Percentiles rank a stretch among this genome's conserved stretches.
Conservation (phyloP, 2,797 vertebrate genomes). For the Enteromius unitaeniatus region DNA sequence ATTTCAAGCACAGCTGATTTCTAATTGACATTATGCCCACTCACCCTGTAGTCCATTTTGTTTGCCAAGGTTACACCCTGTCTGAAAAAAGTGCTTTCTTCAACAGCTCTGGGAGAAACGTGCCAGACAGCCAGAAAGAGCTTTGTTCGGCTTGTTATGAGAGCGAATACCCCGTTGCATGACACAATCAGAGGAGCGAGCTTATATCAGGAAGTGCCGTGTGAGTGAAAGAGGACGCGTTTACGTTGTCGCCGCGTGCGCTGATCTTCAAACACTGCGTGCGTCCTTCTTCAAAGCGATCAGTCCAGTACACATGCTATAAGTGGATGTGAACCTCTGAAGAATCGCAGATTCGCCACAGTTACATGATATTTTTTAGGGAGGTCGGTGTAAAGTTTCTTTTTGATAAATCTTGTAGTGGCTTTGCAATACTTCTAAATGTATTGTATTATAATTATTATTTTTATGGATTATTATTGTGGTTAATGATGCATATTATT, state of each 20-base stretch:
- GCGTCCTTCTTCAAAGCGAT: too few species aligned
- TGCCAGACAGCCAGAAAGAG: constrained; percentile 19
- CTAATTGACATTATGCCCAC: constrained; percentile 58
- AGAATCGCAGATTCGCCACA: constrained; percentile 39
- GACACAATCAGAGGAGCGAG: constrained; percentile 67
- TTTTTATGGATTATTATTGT: background rate
- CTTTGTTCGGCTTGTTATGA: constrained; percentile 56
- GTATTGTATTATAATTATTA: background rate
- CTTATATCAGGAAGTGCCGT: constrained; percentile 72
- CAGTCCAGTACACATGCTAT: background rate
- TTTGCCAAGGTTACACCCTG: constrained; percentile 54
- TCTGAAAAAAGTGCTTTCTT: constrained; percentile 46
- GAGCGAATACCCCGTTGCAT: constrained; percentile 67
- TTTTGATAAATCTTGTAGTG: background rate
- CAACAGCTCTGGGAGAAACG: constrained; percentile 19
- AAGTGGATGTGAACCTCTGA: constrained; percentile 43
- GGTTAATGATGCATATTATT: background rate
- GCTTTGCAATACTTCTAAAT: background rate
- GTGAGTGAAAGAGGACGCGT: constrained; percentile 37
- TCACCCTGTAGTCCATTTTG: constrained; percentile 81
- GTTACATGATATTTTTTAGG: constrained; percentile 42
- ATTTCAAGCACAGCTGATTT: constrained; percentile 34
- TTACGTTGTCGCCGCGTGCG: constrained; percentile 13
- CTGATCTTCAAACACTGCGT: constrained; percentile 55
- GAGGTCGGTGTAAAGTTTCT: background rate